phyloP scores from a whole-genome alignment of 2,888 invertebrate genomes.

The Drosophila setosimentum region DNA sequence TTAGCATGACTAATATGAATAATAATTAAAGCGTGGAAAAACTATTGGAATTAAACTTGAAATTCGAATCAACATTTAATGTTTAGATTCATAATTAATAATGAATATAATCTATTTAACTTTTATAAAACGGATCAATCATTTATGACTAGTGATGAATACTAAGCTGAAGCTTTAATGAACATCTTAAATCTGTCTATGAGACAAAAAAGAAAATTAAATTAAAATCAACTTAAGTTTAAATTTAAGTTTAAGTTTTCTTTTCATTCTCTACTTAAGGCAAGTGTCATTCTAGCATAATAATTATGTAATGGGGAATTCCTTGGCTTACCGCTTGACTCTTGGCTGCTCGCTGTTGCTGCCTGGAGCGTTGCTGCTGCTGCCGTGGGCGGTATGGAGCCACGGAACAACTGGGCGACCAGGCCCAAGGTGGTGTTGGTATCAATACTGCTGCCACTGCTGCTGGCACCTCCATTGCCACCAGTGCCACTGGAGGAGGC shows the following conservation, averaged over 20 bases:
- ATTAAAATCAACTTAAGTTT: not conserved
- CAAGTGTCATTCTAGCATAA: not conserved
- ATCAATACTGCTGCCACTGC: constrained; percentile 63
- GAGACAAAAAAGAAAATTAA: not conserved
- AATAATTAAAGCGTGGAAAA: not conserved
- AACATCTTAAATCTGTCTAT: not conserved
- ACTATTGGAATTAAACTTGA: not conserved
- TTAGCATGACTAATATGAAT: not conserved
- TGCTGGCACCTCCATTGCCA: constrained; percentile 49
- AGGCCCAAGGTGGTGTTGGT: constrained; percentile 74
- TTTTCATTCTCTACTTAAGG: not conserved
- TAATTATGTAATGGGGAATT: not conserved
- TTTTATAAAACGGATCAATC: not conserved
- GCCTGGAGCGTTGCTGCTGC: constrained; percentile 76
- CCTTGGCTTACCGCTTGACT: constrained; percentile 25
- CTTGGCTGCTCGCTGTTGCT: constrained; percentile 39
- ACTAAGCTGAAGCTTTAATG: not conserved
- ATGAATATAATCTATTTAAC: not conserved
- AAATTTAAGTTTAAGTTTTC: not conserved
- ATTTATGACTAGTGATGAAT: not conserved
- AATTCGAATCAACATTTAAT: no score
- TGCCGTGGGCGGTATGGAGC: constrained; percentile 81
- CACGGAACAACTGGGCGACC: constrained; percentile 81
- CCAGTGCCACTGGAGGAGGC: constrained; percentile 11
- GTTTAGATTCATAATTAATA: not conserved